Evolutionary conservation across 1,140 invertebrate species (phyloP).

Genomic region (Arctopsyche grandis): DNA sequence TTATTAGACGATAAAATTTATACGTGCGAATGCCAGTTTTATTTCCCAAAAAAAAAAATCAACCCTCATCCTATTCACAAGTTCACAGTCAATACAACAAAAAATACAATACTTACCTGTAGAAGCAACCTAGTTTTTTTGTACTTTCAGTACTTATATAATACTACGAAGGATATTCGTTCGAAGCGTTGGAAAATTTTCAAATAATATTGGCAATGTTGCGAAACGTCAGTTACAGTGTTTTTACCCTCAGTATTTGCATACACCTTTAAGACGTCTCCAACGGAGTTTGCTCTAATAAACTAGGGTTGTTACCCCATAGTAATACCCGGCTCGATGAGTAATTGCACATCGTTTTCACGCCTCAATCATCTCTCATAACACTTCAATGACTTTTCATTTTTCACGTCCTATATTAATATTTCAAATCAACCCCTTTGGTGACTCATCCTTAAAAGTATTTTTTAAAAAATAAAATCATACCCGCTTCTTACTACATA

Average conservation of each 20-base stretch:
- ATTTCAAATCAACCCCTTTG: not conserved
- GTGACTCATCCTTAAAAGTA: not conserved
- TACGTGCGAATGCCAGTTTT: conserved; percentile 11
- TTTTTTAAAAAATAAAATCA: no score
- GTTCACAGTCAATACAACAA: no score
- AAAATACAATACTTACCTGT: no score
- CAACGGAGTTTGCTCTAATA: no score
- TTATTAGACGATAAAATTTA: conserved; percentile 19
- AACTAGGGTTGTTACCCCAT: no score
- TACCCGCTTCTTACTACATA: no score
- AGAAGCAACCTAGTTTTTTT: not conserved
- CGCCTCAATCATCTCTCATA: conserved; percentile 3
- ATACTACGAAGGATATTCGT: conserved; percentile 1
- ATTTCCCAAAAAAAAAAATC: not conserved
- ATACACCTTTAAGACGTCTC: no score
- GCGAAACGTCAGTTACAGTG: not conserved
- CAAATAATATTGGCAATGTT: conserved; percentile 8
- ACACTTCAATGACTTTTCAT: not conserved
- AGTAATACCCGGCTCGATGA: not conserved
- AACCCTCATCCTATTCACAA: no score
- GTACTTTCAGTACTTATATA: not conserved
- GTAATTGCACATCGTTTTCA: conserved; percentile 10
- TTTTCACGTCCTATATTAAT: not conserved
- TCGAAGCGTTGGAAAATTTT: conserved; percentile 2
- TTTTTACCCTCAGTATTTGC: no score